phyloP scores from a whole-genome alignment of 1,140 invertebrate genomes.

The Stenopsyche tienmushanensis region DNA sequence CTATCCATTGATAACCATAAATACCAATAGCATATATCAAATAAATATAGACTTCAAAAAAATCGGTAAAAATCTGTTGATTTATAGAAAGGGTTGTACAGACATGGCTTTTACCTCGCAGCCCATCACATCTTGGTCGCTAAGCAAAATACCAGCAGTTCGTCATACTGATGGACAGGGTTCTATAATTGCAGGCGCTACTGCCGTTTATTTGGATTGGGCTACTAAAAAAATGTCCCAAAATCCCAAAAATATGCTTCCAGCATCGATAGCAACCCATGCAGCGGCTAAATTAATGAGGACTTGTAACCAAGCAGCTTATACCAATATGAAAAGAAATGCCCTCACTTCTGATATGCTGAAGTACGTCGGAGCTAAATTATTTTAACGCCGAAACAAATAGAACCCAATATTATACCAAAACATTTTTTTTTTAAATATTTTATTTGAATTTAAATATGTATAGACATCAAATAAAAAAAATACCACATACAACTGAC shows the following conservation, averaged over 20 bases:
- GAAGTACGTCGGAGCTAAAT: slow-evolving; percentile 57
- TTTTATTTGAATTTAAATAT: neutral
- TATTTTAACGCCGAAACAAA: too few relatives aligned
- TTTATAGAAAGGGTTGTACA: slow-evolving; percentile 26
- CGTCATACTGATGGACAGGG: slow-evolving; percentile 81
- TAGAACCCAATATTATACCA: neutral
- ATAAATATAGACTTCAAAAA: slow-evolving; percentile 20
- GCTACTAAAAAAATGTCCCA: slow-evolving; percentile 32
- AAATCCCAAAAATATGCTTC: slow-evolving; percentile 45
- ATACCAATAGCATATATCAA: slow-evolving; percentile 26
- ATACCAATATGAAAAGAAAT: slow-evolving; percentile 60
- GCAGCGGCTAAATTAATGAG: slow-evolving; percentile 67
- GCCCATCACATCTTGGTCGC: slow-evolving; percentile 58
- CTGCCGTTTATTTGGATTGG: slow-evolving; percentile 71
- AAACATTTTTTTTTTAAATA: neutral
- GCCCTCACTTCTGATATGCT: slow-evolving; percentile 72
- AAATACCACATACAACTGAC: too few relatives aligned
- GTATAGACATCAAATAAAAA: neutral
- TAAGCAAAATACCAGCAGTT: slow-evolving; percentile 42
- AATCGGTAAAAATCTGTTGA: slow-evolving; percentile 22
- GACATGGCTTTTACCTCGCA: slow-evolving; percentile 44
- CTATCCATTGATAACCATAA: slow-evolving; percentile 16
- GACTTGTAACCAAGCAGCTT: slow-evolving; percentile 63
- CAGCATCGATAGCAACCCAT: slow-evolving; percentile 63
- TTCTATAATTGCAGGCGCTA: slow-evolving; percentile 69